Base-by-base conservation (phyloP, 2,888 invertebrate genomes). In the Ecliptopera silaceata region DNA sequence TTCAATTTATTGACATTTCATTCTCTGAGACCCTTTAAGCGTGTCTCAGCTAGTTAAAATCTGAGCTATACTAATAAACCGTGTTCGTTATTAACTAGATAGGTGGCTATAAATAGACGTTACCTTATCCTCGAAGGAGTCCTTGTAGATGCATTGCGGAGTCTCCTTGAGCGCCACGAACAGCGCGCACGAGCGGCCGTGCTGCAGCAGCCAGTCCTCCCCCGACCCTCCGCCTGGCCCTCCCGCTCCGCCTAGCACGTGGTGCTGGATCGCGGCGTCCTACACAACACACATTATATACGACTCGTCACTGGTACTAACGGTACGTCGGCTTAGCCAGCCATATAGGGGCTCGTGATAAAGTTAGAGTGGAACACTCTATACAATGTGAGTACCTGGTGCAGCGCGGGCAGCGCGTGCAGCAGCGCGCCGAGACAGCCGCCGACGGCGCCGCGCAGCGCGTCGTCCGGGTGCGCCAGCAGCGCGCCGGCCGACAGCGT, bases 381-480 rank as follows among this genome's bases (percentile, higher is more conserved):
- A n/a, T n/a, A n/a, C n/a, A n/a, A n/a, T n/a, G n/a, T n/a, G n/a
- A n/a, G n/a, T 36, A 57, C 57, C 57, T 57, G 93, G 76, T 97
- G 96, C 45, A 95, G 93, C 0, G 94, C 88, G 13, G 94, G 92
- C 63, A 98, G 92, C 91, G 95, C 95, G 83, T 94, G 93, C 75
- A 95, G 91, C 56, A 98, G 88, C 1, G 97, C 96, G 13, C 98
- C 98, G 44, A 98, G 93, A 82, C 98, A 98, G 32, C 98, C 98
- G 11, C 97, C 97, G 3, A 96, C 96, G 31, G 96, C 94, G 66
- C 92, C 93, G 66, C 98, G 93, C 3, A 96, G 95, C 3, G 94
- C 91, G 79, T 98, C 98, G 75, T 98, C 98, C 2, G 93, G 80
- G 79, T 95, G 93, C 18, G 93, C 95, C 1, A 88, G 80, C 74